Percentiles rank a stretch among this genome's conserved stretches.
Evolutionary conservation across 2,888 invertebrate genomes (phyloP).

Genomic region (Apamea epomidion): DNA sequence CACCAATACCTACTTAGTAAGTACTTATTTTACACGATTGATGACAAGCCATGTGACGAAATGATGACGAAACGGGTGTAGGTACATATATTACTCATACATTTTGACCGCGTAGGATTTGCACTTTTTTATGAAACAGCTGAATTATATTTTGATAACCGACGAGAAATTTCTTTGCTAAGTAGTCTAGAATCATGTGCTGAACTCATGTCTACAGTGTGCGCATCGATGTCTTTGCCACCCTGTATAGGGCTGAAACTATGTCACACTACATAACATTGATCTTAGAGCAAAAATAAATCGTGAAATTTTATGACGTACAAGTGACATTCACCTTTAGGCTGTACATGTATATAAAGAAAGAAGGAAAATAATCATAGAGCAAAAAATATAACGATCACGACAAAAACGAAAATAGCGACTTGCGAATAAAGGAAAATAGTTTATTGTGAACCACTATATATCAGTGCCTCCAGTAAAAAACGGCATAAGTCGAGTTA

Average conservation of each 20-base stretch:
- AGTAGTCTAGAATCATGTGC: neutral
- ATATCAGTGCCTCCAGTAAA: too few species aligned
- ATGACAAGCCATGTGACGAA: conserved; percentile 5
- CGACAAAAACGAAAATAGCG: too few species aligned
- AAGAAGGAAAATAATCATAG: too few species aligned
- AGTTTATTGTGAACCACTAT: too few species aligned
- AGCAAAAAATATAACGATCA: too few species aligned
- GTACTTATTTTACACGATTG: neutral
- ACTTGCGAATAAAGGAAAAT: too few species aligned
- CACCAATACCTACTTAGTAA: too few species aligned
- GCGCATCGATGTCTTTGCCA: neutral
- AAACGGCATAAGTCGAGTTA: too few species aligned
- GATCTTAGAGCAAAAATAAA: neutral
- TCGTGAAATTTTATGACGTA: neutral
- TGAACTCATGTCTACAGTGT: neutral
- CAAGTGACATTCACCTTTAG: neutral
- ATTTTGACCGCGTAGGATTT: neutral
- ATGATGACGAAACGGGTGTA: neutral
- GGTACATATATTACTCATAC: too few species aligned
- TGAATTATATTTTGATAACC: neutral
- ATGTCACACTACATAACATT: too few species aligned
- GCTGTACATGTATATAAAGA: too few species aligned
- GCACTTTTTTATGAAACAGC: neutral
- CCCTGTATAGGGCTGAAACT: too few species aligned
- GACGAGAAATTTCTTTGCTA: neutral